Evolutionary conservation across 2,797 vertebrate genomes (phyloP), one percentile per base, ranked within the genome.

Genomic region (Pipistrellus nathusii): DNA sequence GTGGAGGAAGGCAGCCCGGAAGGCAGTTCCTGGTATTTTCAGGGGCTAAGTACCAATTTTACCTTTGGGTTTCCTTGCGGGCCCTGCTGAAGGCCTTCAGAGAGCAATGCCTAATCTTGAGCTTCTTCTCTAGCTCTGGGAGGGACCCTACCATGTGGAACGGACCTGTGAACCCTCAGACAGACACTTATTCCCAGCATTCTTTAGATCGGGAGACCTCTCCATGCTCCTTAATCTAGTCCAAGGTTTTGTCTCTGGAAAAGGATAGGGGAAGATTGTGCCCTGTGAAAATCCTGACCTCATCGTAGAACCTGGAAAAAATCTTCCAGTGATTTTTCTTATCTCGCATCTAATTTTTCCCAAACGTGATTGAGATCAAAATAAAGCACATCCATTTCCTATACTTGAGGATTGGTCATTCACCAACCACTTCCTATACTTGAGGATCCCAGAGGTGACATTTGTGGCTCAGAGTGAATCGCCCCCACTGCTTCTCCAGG

Each of bases 291-390:
- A 81, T 81, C n/a, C 77, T 68, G 32, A 66, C 51, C 11, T 69
- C n/a, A 64, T 46, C 27, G 53, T 85, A 55, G 57, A 53, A 88
- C 32, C 73, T 77, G 23, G 62, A 71, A 77, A 71, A 77, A 84
- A 71, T 57, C 21, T 35, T 57, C 4, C 57, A 55, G 17, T 72
- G 73, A 51, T 95, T 92, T 76, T 90, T 75, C 30, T 90, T 90
- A 44, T 59, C 69, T 35, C 51, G 17, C 57, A 48, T 71, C 69
- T 66, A 14, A 17, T 89, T 55, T 94, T 85, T 91, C 23, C 23
- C 72, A 91, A 55, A 64, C 23, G 55, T 55, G 86, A 94, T 59
- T 55, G 86, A 94, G 71, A 88, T n/a, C 30, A 75, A 83, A 27
- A 51, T 38, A 66, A 87, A 94, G 15, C 53, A 76, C n/a, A 69